Percentiles rank a stretch among this genome's conserved stretches.
phyloP scores from a whole-genome alignment of 2,113 vertebrate genomes.

The Hydrolagus affinis region DNA sequence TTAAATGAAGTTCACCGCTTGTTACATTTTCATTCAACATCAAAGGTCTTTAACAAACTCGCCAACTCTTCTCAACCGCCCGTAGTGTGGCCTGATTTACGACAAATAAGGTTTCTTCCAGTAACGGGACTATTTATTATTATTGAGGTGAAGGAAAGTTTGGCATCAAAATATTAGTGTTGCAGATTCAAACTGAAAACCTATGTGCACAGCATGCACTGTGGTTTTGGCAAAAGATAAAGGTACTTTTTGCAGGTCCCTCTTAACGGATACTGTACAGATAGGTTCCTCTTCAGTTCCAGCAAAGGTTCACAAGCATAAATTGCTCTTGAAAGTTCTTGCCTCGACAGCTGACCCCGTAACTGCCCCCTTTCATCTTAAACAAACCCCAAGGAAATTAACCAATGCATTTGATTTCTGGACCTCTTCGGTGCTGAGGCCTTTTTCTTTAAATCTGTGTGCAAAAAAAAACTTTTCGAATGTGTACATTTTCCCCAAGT shows the following conservation, averaged over 20 bases:
- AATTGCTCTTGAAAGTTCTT: not conserved
- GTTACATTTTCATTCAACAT: not conserved
- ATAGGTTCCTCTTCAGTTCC: not conserved
- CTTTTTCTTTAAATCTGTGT: not conserved
- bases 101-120: not conserved
- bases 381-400: not conserved
- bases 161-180: slow-evolving; percentile 4
- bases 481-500: not conserved
- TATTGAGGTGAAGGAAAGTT: not conserved
- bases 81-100: not conserved
- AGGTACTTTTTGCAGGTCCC: not conserved
- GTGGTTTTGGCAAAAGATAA: not conserved
- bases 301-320: not conserved
- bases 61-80: not conserved
- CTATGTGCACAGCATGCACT: not conserved
- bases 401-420: not conserved
- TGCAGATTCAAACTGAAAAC: not conserved
- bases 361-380: not conserved
- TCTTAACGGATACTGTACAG: not conserved
- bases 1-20: not conserved
- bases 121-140: not conserved
- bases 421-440: not conserved
- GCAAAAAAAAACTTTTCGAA: not conserved
- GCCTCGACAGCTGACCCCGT: not conserved
- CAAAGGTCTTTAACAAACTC: not conserved